Evolutionary conservation across 2,113 vertebrate species (phyloP), one percentile per base, ranked within the genome.

Genomic region (Odocoileus virginianus): DNA sequence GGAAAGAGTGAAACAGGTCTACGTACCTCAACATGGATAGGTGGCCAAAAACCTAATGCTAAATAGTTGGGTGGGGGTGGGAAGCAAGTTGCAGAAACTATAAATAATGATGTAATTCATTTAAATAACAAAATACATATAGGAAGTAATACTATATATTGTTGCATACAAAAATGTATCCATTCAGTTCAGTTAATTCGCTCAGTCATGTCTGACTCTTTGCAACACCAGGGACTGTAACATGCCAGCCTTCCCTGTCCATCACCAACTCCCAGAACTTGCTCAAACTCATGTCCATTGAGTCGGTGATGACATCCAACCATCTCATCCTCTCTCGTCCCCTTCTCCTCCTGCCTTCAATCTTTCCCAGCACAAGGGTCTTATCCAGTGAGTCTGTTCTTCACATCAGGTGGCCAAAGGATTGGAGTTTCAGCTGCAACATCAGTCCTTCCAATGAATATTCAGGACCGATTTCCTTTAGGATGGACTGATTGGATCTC

Each of bases 111-210:
- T 81, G 11, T 23, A 23, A 82, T 81, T 94, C 81, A 86, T 87
- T 90, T 50, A 96, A 94, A 87, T 92, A 86, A 76, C 14, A 93
- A 88, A 91, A 83, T 57, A 40, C 27, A 89, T 47, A n/a, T 33
- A 93, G 40, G 89, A 93, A 91, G 17, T 6, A 79, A 84, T 86
- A 33, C 7, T 90, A 1, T 60, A 19, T 61, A 21, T 87, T 87
- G 43, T 94, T 60, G 25, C 17, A 30, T 52, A 40, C 23, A 13
- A 54, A 76, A 86, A 13, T 78, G 5, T 74, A 50, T 57, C 79
- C 21, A 8, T 64, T 64, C 61, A 64, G 15, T 67, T 67, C 16
- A 67, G 64, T 67, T 67, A n/a, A n/a, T 16, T n/a, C 0, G 0
- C 64, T 67, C 64, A 67, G 33, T 67, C n/a, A 8, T n/a, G 33